phyloP scores from a whole-genome alignment of 2,888 invertebrate genomes.

The Carabus problematicus region DNA sequence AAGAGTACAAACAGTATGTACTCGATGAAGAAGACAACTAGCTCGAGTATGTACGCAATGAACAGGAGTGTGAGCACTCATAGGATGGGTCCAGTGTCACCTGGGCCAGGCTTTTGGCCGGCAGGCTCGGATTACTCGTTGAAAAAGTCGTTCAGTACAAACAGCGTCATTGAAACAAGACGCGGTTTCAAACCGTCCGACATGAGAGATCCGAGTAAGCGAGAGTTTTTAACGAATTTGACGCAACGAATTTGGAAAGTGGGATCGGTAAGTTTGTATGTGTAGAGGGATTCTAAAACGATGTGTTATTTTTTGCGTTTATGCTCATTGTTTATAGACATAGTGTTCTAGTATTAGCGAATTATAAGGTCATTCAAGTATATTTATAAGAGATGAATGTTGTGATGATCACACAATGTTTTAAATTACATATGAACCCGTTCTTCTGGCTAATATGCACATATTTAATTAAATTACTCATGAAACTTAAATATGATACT shows the following conservation, averaged over 20 bases:
- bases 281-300: neutral
- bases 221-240: constrained; percentile 79
- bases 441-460: no score
- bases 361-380: no score
- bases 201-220: constrained; percentile 81
- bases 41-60: constrained; percentile 47
- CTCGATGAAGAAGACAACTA: constrained; percentile 40
- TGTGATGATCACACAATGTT: no score
- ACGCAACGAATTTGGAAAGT: constrained; percentile 84
- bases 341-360: no score
- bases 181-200: constrained; percentile 88
- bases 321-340: no score
- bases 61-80: constrained; percentile 48
- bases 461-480: no score
- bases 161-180: constrained; percentile 70
- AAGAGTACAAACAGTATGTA: constrained; percentile 24
- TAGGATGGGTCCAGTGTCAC: constrained; percentile 47
- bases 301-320: no score
- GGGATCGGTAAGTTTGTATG: constrained; percentile 68
- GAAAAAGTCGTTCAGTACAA: constrained; percentile 54
- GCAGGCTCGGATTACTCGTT: constrained; percentile 47
- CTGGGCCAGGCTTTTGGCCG: constrained; percentile 45
- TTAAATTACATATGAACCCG: no score
- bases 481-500: no score
- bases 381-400: no score